Conservation (phyloP, 1,140 invertebrate species). For the Trissolcus basalis region DNA sequence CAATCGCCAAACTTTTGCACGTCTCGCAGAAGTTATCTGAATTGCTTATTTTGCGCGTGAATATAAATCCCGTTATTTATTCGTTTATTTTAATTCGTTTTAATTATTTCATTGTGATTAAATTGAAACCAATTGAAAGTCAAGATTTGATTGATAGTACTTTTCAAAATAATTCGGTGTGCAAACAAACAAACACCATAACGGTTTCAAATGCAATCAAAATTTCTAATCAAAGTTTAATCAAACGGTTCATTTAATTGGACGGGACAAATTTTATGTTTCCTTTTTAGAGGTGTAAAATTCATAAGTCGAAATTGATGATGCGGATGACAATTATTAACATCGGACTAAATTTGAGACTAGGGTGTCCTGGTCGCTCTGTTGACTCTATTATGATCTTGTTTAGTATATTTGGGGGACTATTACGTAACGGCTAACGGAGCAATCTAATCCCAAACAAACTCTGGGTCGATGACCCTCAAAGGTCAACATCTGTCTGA, state of each 20-base stretch:
- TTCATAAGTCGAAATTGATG: background rate
- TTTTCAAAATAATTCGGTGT: no score
- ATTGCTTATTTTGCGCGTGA: no score
- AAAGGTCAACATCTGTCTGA: no score
- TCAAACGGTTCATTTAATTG: slow-evolving; percentile 21
- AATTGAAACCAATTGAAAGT: no score
- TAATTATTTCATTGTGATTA: no score
- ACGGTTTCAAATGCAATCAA: no score
- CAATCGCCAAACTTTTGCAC: no score
- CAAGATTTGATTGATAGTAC: no score
- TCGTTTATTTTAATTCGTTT: no score
- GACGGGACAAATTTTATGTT: slow-evolving; percentile 25
- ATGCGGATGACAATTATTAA: slow-evolving; percentile 5
- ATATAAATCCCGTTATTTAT: no score
- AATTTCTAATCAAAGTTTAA: slow-evolving; percentile 43
- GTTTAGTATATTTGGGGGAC: slow-evolving; percentile 26
- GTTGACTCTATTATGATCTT: slow-evolving; percentile 57
- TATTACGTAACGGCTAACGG: slow-evolving; percentile 29
- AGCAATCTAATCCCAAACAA: slow-evolving; percentile 41
- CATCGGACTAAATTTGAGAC: slow-evolving; percentile 9
- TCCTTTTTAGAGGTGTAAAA: slow-evolving; percentile 20
- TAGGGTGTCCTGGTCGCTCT: slow-evolving; percentile 45
- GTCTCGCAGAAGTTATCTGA: no score
- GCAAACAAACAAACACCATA: no score
- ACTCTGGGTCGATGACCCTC: slow-evolving; percentile 16